phyloP scores from a whole-genome alignment of 2,797 vertebrate genomes.

The Nyctalus aviator region DNA sequence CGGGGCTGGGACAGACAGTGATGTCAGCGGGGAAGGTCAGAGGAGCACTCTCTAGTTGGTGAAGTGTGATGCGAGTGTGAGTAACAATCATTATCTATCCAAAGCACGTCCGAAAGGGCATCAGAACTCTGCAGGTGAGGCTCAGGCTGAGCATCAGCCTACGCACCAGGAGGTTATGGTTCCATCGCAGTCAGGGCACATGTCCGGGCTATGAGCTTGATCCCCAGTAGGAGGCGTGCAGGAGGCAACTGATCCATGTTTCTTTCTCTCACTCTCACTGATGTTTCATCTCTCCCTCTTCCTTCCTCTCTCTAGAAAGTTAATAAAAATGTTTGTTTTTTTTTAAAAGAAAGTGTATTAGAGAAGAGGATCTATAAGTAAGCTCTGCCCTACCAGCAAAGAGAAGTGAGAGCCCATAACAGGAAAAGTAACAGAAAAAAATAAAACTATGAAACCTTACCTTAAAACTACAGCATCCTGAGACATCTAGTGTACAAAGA shows the following conservation, averaged over 20 bases:
- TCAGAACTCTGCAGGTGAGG: background rate
- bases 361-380: background rate
- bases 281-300: too few species aligned
- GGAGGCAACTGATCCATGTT: too few species aligned
- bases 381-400: background rate
- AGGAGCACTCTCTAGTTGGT: background rate
- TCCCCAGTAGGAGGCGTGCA: too few species aligned
- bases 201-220: too few species aligned
- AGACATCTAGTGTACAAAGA: background rate
- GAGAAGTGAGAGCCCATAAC: background rate
- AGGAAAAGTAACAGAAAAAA: background rate
- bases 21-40: background rate
- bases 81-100: background rate
- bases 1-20: background rate
- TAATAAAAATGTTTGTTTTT: too few species aligned
- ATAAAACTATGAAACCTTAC: background rate
- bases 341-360: background rate
- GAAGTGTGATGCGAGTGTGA: background rate
- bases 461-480: slow-evolving; percentile 1
- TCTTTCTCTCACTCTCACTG: too few species aligned
- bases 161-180: too few species aligned
- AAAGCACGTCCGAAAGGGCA: background rate
- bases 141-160: too few species aligned
- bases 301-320: too few species aligned
- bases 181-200: too few species aligned